Evolutionary conservation across 2,797 vertebrate genomes (phyloP), one percentile per base, ranked within the genome.

Genomic region (Epinephelus coioides): DNA sequence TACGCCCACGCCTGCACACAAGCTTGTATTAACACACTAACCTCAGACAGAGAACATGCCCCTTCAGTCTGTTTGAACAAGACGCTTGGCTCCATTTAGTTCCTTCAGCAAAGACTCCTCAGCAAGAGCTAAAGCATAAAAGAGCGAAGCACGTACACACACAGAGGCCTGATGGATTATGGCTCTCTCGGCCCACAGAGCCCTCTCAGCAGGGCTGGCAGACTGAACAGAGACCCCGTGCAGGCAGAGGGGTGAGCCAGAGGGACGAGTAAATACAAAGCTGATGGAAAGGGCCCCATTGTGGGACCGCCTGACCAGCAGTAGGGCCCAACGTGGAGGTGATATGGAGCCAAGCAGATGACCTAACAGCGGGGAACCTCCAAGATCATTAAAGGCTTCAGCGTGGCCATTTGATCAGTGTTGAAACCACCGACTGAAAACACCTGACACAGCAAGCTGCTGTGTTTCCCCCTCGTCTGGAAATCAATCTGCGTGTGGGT

Each of bases 221-320:
- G 90, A 91, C 88, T 84, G 90, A 94, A 94, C 92, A 93, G 93
- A 95, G 93, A 94, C 93, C 92, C 86, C 91, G 77, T 92, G 91
- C 90, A 67, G 92, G 86, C 84, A 11, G 23, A 84, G 86, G 93
- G 91, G 73, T 89, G 92, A 94, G 88, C 87, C 85, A 90, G 85
- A 92, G 92, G 89, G 91, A 94, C 27, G 89, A 88, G 89, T 94
- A 94, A 95, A 95, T 91, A 94, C 83, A 82, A 59, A 78, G 82
- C 85, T 91, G 88, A 91, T 87, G 90, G 90, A 91, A 92, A 91
- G 87, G 86, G 86, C 87, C 88, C 76, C 90, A 75, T 23, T 81
- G 84, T 72, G 86, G 81, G 90, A 87, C 84, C 53, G 85, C 81
- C 92, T 83, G 83, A 90, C 87, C 89, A 89, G 93, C 89, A 77